Conservation (phyloP, 2,888 invertebrate species). For the Oligia fasciuncula region DNA sequence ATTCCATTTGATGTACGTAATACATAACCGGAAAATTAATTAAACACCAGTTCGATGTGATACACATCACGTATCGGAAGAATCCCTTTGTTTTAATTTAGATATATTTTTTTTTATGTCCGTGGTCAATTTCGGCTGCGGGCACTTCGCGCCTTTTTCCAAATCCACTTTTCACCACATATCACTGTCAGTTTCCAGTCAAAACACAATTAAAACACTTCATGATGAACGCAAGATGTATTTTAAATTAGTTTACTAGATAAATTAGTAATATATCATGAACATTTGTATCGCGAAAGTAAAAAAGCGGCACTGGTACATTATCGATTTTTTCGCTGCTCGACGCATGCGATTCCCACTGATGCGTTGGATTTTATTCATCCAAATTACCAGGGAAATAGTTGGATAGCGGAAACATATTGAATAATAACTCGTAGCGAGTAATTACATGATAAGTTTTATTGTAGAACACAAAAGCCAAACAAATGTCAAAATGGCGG, state of each 20-base stretch:
- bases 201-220: slow-evolving; percentile 56
- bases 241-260: slow-evolving; percentile 44
- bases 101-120: slow-evolving; percentile 72
- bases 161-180: slow-evolving; percentile 72
- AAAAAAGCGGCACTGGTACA: slow-evolving; percentile 86
- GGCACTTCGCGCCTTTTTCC: slow-evolving; percentile 87
- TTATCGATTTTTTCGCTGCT: slow-evolving; percentile 86
- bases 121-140: slow-evolving; percentile 70
- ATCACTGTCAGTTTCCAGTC: slow-evolving; percentile 44
- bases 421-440: slow-evolving; percentile 70
- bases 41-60: slow-evolving; percentile 58
- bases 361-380: slow-evolving; percentile 70
- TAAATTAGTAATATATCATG: slow-evolving; percentile 69
- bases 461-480: slow-evolving; percentile 87
- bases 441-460: slow-evolving; percentile 82
- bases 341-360: slow-evolving; percentile 72
- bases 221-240: slow-evolving; percentile 53
- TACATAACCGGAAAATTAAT: slow-evolving; percentile 65
- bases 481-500: slow-evolving; percentile 91
- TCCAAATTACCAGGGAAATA: slow-evolving; percentile 66
- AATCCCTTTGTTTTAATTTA: slow-evolving; percentile 74
- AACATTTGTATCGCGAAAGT: slow-evolving; percentile 79
- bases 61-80: slow-evolving; percentile 60
- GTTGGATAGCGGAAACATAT: slow-evolving; percentile 71
- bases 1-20: slow-evolving; percentile 70